Base-by-base conservation (phyloP, 2,888 invertebrate species). In the Acleris literana region DNA sequence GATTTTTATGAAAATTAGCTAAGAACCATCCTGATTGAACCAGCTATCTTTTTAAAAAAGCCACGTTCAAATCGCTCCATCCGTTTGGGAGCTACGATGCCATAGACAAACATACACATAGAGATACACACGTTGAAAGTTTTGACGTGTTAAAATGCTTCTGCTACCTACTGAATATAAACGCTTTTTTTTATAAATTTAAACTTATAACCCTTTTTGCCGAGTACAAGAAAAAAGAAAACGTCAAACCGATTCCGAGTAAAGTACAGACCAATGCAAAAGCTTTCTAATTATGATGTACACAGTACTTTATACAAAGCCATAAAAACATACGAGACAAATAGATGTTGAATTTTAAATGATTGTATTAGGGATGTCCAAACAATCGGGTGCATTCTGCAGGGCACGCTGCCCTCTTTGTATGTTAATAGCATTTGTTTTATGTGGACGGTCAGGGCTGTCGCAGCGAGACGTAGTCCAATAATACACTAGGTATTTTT, bases 361-460 rank as follows among this genome's bases (percentile, higher is more conserved):
- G 85, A 84, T 83, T 79, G 79, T 80, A 80, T 80, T 81, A 79
- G 82, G 77, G 81, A 72, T 82, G 79, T 79, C 76, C 80, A 81
- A 83, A 85, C 78, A 82, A 68, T 77, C 76, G 55, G 79, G 74
- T 80, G 79, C 74, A 74, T 74, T 72, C 70, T 72, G 74, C 72
- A 70, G 71, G 70, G 57, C 68, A 64, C 70, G 72, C 69, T 71
- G 74, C 74, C 74, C 82, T 80, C 85, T 86, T 86, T 86, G 85
- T 86, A 85, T 86, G 85, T 76, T 83, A 86, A 86, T 86, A 75
- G 70, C 70, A 71, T 77, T 76, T 82, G 80, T 83, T 81, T 76
- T 74, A 75, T 73, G 76, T 71, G 70, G 70, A 68, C 39, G 29
- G 44, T 39, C 77, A 84, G 84, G 85, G 83, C 59, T 82, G 78